Evolutionary conservation across 2,797 vertebrate genomes (phyloP), one percentile per base, ranked within the genome.

Genomic region (Tokudaia tokunoshimensis): DNA sequence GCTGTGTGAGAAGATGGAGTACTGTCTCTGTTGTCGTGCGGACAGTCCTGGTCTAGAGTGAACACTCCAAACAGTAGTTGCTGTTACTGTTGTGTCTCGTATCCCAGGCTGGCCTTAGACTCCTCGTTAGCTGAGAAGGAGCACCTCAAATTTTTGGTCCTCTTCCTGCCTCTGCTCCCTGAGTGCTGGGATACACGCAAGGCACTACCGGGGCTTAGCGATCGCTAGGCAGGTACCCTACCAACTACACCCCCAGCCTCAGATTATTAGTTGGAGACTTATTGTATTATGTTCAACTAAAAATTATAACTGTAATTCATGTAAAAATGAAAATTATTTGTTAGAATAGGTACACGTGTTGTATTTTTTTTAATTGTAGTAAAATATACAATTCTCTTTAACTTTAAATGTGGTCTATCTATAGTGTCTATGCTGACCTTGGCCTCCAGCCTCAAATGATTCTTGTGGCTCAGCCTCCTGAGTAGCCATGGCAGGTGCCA

Each of bases 281-380:
- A 19, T 63, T 91, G n/a, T 65, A 55, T 78, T 93, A 29, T 85
- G 13, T 47, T 59, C 79, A 79, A 34, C 17, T 91, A 89, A 34
- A 94, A 85, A 63, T 89, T 74, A 65, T 61, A 50, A 13, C 10
- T 50, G 59, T 57, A 94, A 81, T 34, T 65, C 26, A 37, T 50
- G 24, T 86, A 22, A 83, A 96, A 86, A n/a, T 80, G 7, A 41
- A 61, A 83, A 80, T 72, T 70, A 52, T 12, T 52, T 76, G 52
- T 91, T 91, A 84, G 63, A 74, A 41, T 65, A 89, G 6, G 5
- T 86, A 92, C 41, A 67, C 55, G 90, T 52, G 52, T 88, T 79
- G 34, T 59, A 79, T 15, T 91, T 83, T 41, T 67, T 11, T 11
- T 4, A 81, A 57, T 20, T 75, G 72, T 83, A 67, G 34, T 44